Evolutionary conservation across 2,888 invertebrate genomes (phyloP).

Genomic region (Cantharis flavilabris): DNA sequence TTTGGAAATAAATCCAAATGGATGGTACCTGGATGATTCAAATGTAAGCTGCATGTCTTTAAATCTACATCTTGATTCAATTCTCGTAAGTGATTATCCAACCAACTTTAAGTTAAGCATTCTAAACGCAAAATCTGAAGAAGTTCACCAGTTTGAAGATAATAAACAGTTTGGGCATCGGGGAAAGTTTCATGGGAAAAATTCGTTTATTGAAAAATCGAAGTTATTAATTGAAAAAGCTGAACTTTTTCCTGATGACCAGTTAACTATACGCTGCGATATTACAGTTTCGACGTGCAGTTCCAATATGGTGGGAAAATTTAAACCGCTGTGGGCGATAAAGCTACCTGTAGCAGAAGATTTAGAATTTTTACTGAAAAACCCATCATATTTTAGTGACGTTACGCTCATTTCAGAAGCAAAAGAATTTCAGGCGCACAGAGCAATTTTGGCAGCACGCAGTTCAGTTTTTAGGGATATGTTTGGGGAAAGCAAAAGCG

Average conservation of each 20-base stretch:
- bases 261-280: constrained; percentile 99
- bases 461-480: no score
- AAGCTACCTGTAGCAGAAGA: constrained; percentile 53
- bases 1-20: constrained; percentile 99
- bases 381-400: no score
- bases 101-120: constrained; percentile 99
- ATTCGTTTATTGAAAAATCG: constrained; percentile 98
- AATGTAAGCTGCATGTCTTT: constrained; percentile 89
- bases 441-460: no score
- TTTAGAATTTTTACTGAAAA: no score
- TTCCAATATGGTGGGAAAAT: no score
- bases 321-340: constrained; percentile 78
- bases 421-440: no score
- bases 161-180: constrained; percentile 95
- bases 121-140: constrained; percentile 99
- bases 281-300: constrained; percentile 57
- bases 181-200: constrained; percentile 99
- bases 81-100: constrained; percentile 99
- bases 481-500: no score
- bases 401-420: no score
- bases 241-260: constrained; percentile 97
- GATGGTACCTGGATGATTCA: constrained; percentile 95
- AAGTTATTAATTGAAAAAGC: constrained; percentile 98
- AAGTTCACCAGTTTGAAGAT: constrained; percentile 99
- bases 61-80: constrained; percentile 97